A percentile compares a stretch with the other conserved stretches of the same genome.
Evolutionary conservation across 1,140 invertebrate species (phyloP).

Genomic region (Acromyrmex charruanus): DNA sequence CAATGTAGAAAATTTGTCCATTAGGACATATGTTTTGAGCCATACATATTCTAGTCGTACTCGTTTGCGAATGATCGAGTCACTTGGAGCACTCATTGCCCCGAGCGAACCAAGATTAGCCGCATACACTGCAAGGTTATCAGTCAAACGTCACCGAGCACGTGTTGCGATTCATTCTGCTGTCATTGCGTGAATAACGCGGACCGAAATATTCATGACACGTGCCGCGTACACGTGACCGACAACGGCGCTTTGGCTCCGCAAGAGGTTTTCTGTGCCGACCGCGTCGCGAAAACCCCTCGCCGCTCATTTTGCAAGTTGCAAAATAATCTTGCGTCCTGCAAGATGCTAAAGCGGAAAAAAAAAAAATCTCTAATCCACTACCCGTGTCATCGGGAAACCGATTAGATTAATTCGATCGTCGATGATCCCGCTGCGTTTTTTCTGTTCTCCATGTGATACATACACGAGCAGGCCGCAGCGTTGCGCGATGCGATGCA

Average conservation of each 20-base stretch:
- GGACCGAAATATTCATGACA: conserved; percentile 82
- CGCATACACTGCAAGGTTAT: conserved; percentile 75
- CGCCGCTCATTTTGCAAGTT: conserved; percentile 33
- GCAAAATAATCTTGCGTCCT: conserved; percentile 24
- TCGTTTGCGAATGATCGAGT: conserved; percentile 60
- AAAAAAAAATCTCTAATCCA: neutral
- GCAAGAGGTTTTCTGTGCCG: conserved; percentile 11
- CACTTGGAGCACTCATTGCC: conserved; percentile 14
- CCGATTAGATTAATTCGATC: conserved; percentile 25
- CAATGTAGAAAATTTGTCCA: conserved; percentile 23
- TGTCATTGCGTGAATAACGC: conserved; percentile 85
- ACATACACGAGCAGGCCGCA: conserved; percentile 6
- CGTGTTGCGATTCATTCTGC: conserved; percentile 84
- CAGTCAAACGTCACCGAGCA: conserved; percentile 83
- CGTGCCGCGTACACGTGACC: conserved; percentile 73
- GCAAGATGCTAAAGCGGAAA: neutral
- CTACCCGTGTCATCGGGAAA: neutral
- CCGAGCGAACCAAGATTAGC: conserved; percentile 70
- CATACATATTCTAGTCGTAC: neutral
- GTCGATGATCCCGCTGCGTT: conserved; percentile 3
- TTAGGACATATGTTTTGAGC: conserved; percentile 22
- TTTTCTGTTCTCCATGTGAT: neutral
- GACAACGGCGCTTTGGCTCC: conserved; percentile 10
- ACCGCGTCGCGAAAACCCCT: neutral
- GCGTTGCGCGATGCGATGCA: neutral